These are phyloP conservation scores for Neocloeon triangulifer DNA, from an alignment of 1,140 invertebrate genomes.

Conservation along the genomic window DNA sequence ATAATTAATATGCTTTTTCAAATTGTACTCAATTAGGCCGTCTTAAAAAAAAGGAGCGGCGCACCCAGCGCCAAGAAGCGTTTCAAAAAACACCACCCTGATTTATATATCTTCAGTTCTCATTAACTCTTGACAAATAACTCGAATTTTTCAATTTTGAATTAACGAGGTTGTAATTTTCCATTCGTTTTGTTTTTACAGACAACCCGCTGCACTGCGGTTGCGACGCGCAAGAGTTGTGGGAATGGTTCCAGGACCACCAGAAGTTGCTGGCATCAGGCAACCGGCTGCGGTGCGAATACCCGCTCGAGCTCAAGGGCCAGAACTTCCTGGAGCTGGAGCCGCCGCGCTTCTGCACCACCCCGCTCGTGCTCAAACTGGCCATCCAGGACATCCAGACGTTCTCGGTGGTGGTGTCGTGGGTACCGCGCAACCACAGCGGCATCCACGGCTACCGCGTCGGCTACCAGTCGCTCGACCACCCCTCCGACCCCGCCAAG, in stretches of 20 bases:
- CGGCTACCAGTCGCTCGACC: conserved; percentile 55
- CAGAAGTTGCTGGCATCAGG: conserved; percentile 30
- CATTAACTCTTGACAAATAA: too few species aligned
- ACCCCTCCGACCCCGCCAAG: conserved; percentile 28
- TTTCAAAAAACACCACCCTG: too few species aligned
- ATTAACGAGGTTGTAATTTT: neutral
- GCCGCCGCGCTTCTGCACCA: conserved; percentile 56
- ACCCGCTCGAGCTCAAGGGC: conserved; percentile 50
- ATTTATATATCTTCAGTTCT: too few species aligned
- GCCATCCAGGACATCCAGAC: conserved; percentile 73
- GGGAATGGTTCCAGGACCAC: conserved; percentile 74
- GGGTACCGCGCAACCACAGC: conserved; percentile 72
- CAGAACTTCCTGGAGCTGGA: conserved; percentile 50
- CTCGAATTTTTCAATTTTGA: too few species aligned
- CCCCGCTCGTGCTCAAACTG: conserved; percentile 53
- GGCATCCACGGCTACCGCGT: conserved; percentile 67
- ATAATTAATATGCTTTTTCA: too few species aligned
- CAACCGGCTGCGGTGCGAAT: conserved; percentile 37
- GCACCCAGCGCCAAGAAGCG: too few species aligned
- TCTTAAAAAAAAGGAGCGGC: too few species aligned
- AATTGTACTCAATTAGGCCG: too few species aligned
- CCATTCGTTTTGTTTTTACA: conserved; percentile 19
- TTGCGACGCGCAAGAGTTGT: conserved; percentile 63
- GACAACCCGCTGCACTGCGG: conserved; percentile 64
- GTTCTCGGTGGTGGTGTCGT: conserved; percentile 64